These are phyloP conservation scores for Tubulanus polymorphus DNA, from an alignment of 2,888 invertebrate genomes.

Conservation along the genomic window DNA sequence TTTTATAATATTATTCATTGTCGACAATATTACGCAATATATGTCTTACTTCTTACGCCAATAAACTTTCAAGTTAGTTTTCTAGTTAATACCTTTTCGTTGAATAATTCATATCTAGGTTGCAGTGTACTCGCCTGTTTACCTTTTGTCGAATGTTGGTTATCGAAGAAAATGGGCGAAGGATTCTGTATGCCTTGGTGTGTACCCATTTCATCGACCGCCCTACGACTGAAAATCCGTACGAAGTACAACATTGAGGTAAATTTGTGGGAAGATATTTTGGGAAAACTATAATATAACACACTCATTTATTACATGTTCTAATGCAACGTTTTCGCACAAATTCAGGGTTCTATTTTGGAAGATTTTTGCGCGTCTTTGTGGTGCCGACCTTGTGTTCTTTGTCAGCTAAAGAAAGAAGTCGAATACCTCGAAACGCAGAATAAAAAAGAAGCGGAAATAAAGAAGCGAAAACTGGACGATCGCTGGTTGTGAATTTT, in stretches of 20 bases:
- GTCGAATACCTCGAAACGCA: not conserved
- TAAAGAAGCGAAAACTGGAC: not conserved
- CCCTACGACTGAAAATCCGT: not conserved
- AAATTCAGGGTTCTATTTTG: not conserved
- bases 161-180: not conserved
- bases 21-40: too few species aligned
- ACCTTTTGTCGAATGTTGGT: not conserved
- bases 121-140: not conserved
- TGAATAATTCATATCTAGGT: not conserved
- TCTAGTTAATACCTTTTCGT: too few species aligned
- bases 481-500: too few species aligned
- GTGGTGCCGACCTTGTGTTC: not conserved
- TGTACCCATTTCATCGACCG: not conserved
- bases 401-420: not conserved
- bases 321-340: too few species aligned
- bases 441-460: not conserved
- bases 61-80: too few species aligned
- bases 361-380: not conserved
- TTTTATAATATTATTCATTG: too few species aligned
- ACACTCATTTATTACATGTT: too few species aligned
- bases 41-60: too few species aligned
- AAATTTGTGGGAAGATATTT: too few species aligned
- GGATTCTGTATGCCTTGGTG: conserved; percentile 2
- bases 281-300: too few species aligned
- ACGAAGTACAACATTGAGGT: conserved; percentile 2